Conservation (phyloP, 2,888 invertebrate species). For the Cyclophora albipunctata region DNA sequence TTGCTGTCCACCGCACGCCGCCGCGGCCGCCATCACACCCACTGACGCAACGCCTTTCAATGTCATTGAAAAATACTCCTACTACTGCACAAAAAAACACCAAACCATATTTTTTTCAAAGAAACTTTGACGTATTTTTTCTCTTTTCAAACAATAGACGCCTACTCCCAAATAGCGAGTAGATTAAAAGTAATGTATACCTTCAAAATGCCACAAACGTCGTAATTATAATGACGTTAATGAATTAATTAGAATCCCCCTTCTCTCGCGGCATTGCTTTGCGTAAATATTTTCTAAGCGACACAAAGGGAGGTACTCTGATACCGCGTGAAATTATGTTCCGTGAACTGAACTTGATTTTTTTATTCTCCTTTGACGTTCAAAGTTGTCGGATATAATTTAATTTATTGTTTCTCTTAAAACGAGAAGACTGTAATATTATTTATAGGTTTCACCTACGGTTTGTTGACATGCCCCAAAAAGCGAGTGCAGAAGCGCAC, state of each 20-base stretch:
- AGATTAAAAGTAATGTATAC: constrained; percentile 34
- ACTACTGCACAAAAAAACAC: constrained; percentile 3
- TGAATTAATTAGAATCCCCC: constrained; percentile 58
- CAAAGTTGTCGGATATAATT: constrained; percentile 65
- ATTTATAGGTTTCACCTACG: constrained; percentile 68
- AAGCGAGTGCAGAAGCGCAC: constrained; percentile 66
- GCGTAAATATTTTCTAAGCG: constrained; percentile 56
- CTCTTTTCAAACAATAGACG: no score
- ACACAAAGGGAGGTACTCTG: constrained; percentile 48
- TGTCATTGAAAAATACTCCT: constrained; percentile 2
- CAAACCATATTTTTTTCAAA: constrained; percentile 6
- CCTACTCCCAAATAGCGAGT: constrained; percentile 1
- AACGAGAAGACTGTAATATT: constrained; percentile 61
- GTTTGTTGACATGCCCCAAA: constrained; percentile 59
- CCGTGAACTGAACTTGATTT: constrained; percentile 59
- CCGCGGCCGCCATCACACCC: constrained; percentile 1
- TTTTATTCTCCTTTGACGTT: constrained; percentile 60
- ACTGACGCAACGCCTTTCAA: constrained; percentile 4
- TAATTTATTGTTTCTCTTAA: constrained; percentile 71
- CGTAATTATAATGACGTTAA: constrained; percentile 58
- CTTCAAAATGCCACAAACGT: constrained; percentile 47
- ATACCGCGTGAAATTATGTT: constrained; percentile 62
- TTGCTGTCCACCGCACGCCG: constrained; percentile 49
- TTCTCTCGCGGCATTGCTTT: constrained; percentile 48
- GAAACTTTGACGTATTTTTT: constrained; percentile 1